Evolutionary conservation across 1,140 invertebrate genomes (phyloP), one percentile per base, ranked within the genome.

Genomic region (Philotrypesis tridentata): DNA sequence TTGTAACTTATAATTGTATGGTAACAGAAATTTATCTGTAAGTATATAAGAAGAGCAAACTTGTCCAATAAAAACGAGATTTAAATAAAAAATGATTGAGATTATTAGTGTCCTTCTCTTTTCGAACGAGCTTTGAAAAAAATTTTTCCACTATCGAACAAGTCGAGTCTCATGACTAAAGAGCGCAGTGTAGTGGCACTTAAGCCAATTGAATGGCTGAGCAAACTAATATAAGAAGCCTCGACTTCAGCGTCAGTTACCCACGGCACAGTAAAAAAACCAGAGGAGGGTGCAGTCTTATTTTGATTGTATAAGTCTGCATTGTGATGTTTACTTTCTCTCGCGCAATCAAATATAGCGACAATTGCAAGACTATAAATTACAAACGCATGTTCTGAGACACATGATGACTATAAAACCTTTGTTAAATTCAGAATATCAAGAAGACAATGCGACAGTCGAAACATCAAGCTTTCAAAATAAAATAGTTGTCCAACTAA

Each of bases 201-300:
- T 82, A 78, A 82, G 84, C 84, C 87, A 89, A 89, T 87, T 89
- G 86, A 84, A 85, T 76, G 70, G 80, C 70, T 85, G 60, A 14
- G 77, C 78, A 84, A 84, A 87, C 83, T 85, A 87, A 89, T 86
- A 89, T 86, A 79, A 80, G 33, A 55, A 78, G 40, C 14, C 2
- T 33, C 14, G 55, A 29, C 48, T 79, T 23, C 31, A 61, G 48
- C 17, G 72, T 17, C 23, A 40, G n/a, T 73, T 48, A 68, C 27
- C 40, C 61, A 14, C 63, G 72, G 48, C 17, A 55, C 4, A 55
- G 17, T 55, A n/a, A 14, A 55, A 21, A 55, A 55, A n/a, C 21
- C 78, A 48, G 0, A 25, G 7, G 31, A 70, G 29, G 29, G 31
- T 70, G 67, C 67, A 70, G 67, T 29, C 31, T 37, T 14, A 17